Base-by-base conservation (phyloP, 2,113 vertebrate genomes). In the Pogona vitticeps region DNA sequence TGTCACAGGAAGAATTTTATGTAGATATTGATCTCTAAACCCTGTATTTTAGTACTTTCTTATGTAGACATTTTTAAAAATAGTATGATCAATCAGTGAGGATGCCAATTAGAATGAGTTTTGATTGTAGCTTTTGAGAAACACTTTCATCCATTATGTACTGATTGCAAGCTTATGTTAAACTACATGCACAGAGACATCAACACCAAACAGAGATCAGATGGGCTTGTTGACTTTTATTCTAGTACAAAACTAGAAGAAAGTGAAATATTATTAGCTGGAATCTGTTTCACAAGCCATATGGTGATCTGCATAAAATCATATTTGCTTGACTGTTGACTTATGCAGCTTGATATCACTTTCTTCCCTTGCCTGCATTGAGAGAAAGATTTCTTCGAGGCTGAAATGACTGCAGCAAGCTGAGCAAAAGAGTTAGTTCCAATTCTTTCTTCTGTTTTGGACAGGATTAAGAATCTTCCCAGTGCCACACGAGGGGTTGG, bases 221-320 rank as follows among this genome's bases (percentile, higher is more conserved):
- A 83, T 85, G 71, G n/a, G 0, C 33, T 61, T 89, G 14, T 86
- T 88, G 79, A 80, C n/a, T 75, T 86, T 90, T 70, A 85, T 33
- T n/a, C n/a, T 86, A 31, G 7, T 77, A 77, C n/a, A 83, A 1
- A 59, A 86, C 17, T 73, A 26, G 70, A 87, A 2, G 72, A 76
- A 8, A 82, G 21, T 84, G 63, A 83, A 92, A 38, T 87, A 82
- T 33, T 72, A 63, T 59, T 88, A 67, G 3, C 26, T 85, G 56
- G 90, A 89, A 26, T 58, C 77, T 88, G 1, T 58, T 82, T 84
- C 15, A n/a, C 31, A 26, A 72, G 75, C 23, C 83, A 83, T 33
- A n/a, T 17, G 6, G n/a, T 65, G 52, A 85, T 92, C 89, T 92
- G 61, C 36, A 67, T 80, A 86, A 90, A 0, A 26, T 85, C 56